phyloP scores from a whole-genome alignment of 2,888 invertebrate genomes.

The Sinhomidia bicolor region DNA sequence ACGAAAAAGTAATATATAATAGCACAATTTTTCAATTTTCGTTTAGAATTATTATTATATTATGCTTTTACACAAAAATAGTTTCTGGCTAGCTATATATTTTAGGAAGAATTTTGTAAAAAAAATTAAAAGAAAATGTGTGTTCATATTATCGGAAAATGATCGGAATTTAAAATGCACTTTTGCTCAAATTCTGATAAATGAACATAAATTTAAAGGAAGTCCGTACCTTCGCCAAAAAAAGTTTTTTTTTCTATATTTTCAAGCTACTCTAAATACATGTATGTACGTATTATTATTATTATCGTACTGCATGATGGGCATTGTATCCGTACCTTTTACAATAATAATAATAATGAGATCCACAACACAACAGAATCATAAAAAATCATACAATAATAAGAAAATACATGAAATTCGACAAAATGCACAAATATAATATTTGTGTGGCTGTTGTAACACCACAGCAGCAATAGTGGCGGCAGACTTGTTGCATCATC shows the following conservation, averaged over 20 bases:
- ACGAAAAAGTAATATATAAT: conserved; percentile 8
- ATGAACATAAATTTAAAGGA: not conserved
- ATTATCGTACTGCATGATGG: not conserved
- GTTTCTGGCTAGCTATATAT: not conserved
- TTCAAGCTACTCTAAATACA: not conserved
- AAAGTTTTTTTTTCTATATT: not conserved
- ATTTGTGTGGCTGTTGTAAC: not conserved
- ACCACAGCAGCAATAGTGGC: not conserved
- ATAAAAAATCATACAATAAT: not conserved
- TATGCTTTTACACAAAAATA: not conserved
- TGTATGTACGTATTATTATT: too few species aligned
- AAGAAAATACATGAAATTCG: not conserved
- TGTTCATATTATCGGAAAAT: not conserved
- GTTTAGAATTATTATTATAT: too few species aligned
- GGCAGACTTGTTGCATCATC: not conserved
- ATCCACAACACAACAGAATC: conserved; percentile 13
- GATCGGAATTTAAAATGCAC: conserved; percentile 22
- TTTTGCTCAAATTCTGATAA: not conserved
- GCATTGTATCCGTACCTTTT: not conserved
- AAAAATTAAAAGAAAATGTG: not conserved
- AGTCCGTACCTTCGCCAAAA: not conserved
- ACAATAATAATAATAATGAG: not conserved
- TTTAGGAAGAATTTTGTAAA: conserved; percentile 34
- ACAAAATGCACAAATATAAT: not conserved
- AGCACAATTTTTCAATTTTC: conserved; percentile 36